A percentile compares a stretch with the other conserved stretches of the same genome.
These are phyloP conservation scores for Eulemur coronatus DNA, from an alignment of 2,797 vertebrate genomes.

Conservation along the genomic window DNA sequence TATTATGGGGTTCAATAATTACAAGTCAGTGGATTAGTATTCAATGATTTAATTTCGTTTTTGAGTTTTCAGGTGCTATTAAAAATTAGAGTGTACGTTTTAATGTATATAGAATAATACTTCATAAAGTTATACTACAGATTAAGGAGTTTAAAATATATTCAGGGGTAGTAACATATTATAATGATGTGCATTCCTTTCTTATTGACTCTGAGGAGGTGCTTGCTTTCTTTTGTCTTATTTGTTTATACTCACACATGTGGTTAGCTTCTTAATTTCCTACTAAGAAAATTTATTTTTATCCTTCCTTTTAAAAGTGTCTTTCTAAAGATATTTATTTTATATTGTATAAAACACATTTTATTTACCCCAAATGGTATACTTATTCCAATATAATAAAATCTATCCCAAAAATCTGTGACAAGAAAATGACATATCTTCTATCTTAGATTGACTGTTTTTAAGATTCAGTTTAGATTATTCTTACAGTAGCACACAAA, in stretches of 20 bases:
- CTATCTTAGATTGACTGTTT: not conserved
- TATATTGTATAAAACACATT: not conserved
- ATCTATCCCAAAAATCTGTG: not conserved
- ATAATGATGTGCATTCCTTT: not conserved
- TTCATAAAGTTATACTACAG: not conserved
- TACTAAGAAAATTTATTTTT: not conserved
- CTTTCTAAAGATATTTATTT: not conserved
- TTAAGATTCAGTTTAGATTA: not conserved
- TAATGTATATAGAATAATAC: not conserved
- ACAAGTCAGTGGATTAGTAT: not conserved
- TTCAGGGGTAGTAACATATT: not conserved
- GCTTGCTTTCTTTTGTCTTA: not conserved
- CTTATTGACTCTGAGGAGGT: not conserved
- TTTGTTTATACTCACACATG: not conserved
- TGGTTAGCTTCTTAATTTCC: not conserved
- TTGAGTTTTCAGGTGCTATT: not conserved
- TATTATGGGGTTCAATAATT: not conserved
- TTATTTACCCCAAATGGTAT: not conserved
- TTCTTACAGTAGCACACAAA: not conserved
- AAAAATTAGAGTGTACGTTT: not conserved
- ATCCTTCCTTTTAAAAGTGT: not conserved
- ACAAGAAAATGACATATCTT: not conserved
- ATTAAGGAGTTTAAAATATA: not conserved
- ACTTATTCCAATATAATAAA: not conserved
- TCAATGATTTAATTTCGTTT: not conserved